Conservation (phyloP, 2,113 vertebrate genomes). For the Notothenia rossii region DNA sequence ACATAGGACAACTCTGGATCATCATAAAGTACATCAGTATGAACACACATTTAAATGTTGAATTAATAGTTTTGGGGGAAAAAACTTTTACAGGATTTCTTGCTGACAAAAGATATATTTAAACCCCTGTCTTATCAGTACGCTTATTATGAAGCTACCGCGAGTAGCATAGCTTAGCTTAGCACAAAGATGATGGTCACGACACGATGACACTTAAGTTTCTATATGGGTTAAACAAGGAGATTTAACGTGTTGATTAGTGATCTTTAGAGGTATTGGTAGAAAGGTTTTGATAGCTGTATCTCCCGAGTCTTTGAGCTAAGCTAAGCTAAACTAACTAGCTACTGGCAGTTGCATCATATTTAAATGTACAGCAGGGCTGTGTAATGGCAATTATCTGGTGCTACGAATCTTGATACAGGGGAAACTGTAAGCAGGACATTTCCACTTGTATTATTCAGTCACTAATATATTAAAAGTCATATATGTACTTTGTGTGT, state of each 20-base stretch:
- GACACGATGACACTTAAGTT: not conserved
- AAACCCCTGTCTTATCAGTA: not conserved
- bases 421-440: too few relatives aligned
- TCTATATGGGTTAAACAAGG: not conserved
- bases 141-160: not conserved
- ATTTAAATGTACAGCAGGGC: not conserved
- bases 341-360: not conserved
- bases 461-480: too few relatives aligned
- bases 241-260: not conserved
- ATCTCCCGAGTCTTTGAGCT: not conserved
- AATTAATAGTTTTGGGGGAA: not conserved
- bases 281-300: not conserved
- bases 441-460: too few relatives aligned
- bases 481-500: too few relatives aligned
- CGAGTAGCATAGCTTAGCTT: not conserved
- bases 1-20: not conserved
- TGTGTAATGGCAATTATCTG: too few relatives aligned
- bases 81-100: not conserved
- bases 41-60: not conserved
- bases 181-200: not conserved
- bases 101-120: not conserved
- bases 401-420: too few relatives aligned
- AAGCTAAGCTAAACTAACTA: conserved; percentile 21
- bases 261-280: not conserved
- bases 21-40: not conserved